A percentile compares a stretch with the other conserved stretches of the same genome.
Conservation (phyloP, 30 jellyfish, hydroid and myxozoan genomes). For the Aurelia sp. region DNA sequence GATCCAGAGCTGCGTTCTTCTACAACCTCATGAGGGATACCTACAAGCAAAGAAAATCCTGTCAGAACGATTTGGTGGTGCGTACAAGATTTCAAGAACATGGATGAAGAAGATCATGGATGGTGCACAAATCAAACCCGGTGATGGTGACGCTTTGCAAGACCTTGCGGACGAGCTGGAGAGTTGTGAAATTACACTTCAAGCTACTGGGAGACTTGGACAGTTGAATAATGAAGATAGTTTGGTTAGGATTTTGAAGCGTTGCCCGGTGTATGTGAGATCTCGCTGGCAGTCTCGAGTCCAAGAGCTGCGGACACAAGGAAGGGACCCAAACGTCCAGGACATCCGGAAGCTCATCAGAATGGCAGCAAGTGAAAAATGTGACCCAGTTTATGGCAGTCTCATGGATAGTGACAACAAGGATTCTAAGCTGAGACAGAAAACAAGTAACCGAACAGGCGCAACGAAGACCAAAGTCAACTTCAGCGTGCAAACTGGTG, state of each 20-base stretch:
- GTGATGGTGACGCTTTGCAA: slow-evolving; percentile 46
- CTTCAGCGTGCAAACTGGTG: too few relatives aligned
- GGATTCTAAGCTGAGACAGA: not conserved
- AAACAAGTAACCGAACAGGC: too few relatives aligned
- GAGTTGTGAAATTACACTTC: slow-evolving; percentile 27
- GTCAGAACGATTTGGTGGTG: slow-evolving; percentile 41
- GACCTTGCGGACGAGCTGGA: slow-evolving; percentile 56
- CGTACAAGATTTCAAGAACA: slow-evolving; percentile 25
- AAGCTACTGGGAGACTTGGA: slow-evolving; percentile 34
- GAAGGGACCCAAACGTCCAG: slow-evolving; percentile 43
- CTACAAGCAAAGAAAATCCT: not conserved
- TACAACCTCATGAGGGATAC: slow-evolving; percentile 10
- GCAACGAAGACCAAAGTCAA: too few relatives aligned
- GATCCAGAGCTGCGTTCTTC: slow-evolving; percentile 23
- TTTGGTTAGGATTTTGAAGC: slow-evolving; percentile 16
- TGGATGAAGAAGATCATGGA: slow-evolving; percentile 22
- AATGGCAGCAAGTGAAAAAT: slow-evolving; percentile 25
- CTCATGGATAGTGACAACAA: slow-evolving; percentile 13
- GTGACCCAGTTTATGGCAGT: slow-evolving; percentile 54
- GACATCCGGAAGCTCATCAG: slow-evolving; percentile 55
- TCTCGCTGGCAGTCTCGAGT: slow-evolving; percentile 58
- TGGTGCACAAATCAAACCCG: slow-evolving; percentile 8
- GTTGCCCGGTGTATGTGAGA: slow-evolving; percentile 43
- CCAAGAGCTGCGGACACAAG: slow-evolving; percentile 29
- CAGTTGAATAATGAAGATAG: slow-evolving; percentile 50